Base-by-base conservation (phyloP, 2,113 vertebrate genomes). In the Hippoglossus stenolepis region DNA sequence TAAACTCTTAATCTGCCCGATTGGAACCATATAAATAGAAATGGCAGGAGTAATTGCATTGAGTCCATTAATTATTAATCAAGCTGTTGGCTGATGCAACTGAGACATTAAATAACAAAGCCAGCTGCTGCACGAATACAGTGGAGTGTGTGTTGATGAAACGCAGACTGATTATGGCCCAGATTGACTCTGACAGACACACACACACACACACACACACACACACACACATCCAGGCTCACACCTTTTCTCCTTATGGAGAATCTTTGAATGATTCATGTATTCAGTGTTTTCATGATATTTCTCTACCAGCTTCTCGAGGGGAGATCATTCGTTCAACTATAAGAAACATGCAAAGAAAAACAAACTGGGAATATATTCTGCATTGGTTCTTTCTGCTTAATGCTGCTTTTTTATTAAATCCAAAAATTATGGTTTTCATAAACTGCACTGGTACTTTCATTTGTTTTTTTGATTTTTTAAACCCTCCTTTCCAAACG, bases 1-100 rank as follows among this genome's bases (percentile, higher is more conserved):
- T 82, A 85, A 79, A 85, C 73, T 76, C 79, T 63, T 89, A 83
- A 89, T 85, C 87, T 75, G 61, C 28, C 23, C 4, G 1, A 76
- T 65, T 57, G 72, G 57, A 85, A 23, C 80, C 71, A 68, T 74
- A 61, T 31, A 74, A 79, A 85, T 67, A 74, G 66, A 79, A 84
- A 81, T 45, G 69, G 62, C 15, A 73, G 18, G 21, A 70, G 58
- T 69, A 76, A 87, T 81, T 77, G 45, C 60, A 57, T 49, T 7
- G 18, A 58, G 64, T 67, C 68, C n/a, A 69, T 84, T 79, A 54
- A 91, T 84, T 75, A 80, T 73, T 75, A 84, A 87, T 79, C 72
- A 81, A 65, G 60, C 51, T 63, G 43, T 43, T 35, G 35, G 40
- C 40, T 43, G 40, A 43, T 43, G 40, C 40, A 43, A 43, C 40